phyloP scores from a whole-genome alignment of 2,797 vertebrate genomes.

The Hapalemur alaotrensis region DNA sequence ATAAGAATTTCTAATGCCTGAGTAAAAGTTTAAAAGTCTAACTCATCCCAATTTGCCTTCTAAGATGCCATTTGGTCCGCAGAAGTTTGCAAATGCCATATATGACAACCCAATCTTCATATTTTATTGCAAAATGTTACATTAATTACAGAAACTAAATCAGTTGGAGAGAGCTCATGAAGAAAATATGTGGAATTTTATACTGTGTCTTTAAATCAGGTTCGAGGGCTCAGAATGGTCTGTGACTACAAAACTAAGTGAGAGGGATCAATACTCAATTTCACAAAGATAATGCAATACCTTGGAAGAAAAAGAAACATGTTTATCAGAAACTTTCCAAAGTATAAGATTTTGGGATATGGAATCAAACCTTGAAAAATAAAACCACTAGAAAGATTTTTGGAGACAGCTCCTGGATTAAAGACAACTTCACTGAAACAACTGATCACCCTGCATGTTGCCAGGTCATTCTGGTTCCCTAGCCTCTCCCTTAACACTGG shows the following conservation, averaged over 20 bases:
- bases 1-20: neutral
- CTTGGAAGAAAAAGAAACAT: neutral
- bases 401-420: neutral
- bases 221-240: neutral
- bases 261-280: constrained; percentile 78
- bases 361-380: neutral
- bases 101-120: neutral
- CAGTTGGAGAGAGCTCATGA: neutral
- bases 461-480: neutral
- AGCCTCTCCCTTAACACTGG: neutral
- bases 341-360: neutral
- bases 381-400: neutral
- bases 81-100: neutral
- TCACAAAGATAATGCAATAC: constrained; percentile 59
- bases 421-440: neutral
- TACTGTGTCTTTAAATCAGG: constrained; percentile 14
- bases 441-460: neutral
- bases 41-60: neutral
- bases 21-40: neutral
- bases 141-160: constrained; percentile 50
- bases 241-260: constrained; percentile 55
- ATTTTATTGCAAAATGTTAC: neutral
- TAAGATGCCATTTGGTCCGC: neutral
- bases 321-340: neutral
- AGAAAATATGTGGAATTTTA: constrained; percentile 17